Percentiles rank a stretch among this genome's conserved stretches.
Conservation (phyloP, 2,797 vertebrate genomes). For the Gastrophryne carolinensis region DNA sequence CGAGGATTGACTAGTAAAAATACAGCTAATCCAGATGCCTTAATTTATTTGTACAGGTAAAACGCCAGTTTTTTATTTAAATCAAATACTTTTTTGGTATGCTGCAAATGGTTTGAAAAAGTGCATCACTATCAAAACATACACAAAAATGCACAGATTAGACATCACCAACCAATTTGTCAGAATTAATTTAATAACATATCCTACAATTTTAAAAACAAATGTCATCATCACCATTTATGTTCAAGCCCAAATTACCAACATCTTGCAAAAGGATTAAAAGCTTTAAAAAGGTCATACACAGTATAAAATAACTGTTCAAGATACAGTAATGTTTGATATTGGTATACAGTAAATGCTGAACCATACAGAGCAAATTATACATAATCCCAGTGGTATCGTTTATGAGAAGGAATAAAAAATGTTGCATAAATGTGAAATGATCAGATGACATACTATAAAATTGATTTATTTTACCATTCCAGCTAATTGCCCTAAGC, state of each 20-base stretch:
- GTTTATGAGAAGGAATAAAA: not conserved
- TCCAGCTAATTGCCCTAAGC: not conserved
- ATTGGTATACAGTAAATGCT: conserved; percentile 33
- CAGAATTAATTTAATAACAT: conserved; percentile 32
- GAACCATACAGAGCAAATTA: not conserved
- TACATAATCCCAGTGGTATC: not conserved
- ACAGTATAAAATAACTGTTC: conserved; percentile 34
- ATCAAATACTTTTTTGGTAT: too few relatives aligned
- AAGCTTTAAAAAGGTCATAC: not conserved
- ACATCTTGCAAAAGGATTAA: conserved; percentile 15
- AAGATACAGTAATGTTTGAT: conserved; percentile 40
- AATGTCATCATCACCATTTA: not conserved
- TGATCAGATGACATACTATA: not conserved
- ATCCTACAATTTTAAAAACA: conserved; percentile 20
- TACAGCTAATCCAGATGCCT: too few relatives aligned
- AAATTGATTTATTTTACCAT: not conserved
- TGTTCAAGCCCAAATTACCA: conserved; percentile 3
- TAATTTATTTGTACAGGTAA: too few relatives aligned
- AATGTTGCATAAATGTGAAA: not conserved
- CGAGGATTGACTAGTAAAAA: too few relatives aligned
- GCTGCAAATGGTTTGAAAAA: too few relatives aligned
- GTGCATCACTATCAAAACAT: too few relatives aligned
- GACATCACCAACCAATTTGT: not conserved
- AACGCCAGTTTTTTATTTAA: too few relatives aligned
- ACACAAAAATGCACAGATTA: not conserved